Evolutionary conservation across 2,797 vertebrate species (phyloP).

Genomic region (Acomys russatus): DNA sequence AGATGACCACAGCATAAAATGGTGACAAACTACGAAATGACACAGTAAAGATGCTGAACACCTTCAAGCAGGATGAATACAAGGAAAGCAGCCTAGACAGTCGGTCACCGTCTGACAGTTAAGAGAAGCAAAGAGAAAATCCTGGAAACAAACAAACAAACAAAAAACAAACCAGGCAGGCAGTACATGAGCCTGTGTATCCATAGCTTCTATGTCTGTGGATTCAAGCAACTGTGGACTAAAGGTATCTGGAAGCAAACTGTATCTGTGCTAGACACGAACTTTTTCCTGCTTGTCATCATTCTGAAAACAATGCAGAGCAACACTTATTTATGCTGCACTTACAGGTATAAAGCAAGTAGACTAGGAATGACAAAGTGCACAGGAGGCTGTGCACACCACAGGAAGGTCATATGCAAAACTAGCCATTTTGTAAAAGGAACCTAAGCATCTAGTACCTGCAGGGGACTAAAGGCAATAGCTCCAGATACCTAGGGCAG

Average conservation of each 20-base stretch:
- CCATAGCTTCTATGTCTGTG: background rate
- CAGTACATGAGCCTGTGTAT: background rate
- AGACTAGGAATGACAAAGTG: background rate
- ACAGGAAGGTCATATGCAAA: background rate
- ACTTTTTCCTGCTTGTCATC: background rate
- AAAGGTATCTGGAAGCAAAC: background rate
- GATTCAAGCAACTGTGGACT: background rate
- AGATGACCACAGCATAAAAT: background rate
- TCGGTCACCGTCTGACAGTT: background rate
- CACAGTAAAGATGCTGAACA: background rate
- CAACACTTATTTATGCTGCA: background rate
- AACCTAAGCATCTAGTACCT: background rate
- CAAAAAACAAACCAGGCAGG: background rate
- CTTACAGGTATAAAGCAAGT: background rate
- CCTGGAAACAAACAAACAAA: background rate
- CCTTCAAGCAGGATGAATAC: background rate
- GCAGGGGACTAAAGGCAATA: background rate
- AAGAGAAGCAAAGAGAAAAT: background rate
- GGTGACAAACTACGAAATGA: background rate
- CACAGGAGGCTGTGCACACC: background rate
- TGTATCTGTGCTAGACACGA: background rate
- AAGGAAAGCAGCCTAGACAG: background rate
- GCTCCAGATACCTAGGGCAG: background rate
- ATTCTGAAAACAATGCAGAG: background rate
- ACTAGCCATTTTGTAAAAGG: background rate